Base-by-base conservation (phyloP, 23 tunicate species). In the Diplosoma virens region DNA sequence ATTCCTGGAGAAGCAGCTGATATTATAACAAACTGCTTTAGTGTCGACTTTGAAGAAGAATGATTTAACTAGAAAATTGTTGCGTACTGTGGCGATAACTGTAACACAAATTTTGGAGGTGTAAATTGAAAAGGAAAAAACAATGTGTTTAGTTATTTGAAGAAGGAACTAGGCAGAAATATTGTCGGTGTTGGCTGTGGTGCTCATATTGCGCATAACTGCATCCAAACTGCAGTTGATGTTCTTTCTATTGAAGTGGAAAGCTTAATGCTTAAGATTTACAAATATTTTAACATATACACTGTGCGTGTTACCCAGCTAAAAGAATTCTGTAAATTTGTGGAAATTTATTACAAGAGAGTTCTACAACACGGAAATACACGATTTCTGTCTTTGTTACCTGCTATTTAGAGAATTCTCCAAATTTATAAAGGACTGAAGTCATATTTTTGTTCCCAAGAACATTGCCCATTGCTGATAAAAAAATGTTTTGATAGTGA, bases 291-390 rank as follows among this genome's bases (percentile, higher is more conserved):
- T 41, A 9, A 41, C 50, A 41, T 41, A 24, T 58, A 58, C 25
- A 24, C 65, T 6, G 65, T 58, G 50, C 14, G 50, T 41, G 50
- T 14, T 41, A 41, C 50, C 50, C 50, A 41, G 9, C 50, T 41
- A 41, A 41, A 41, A 41, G 50, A 41, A 41, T 41, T 41, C 50
- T 7, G 50, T 41, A 14, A 41, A 41, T 7, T 41, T 41, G 9
- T 41, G 50, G 50, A n/a, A n/a, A n/a, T n/a, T n/a, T n/a, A 41
- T 7, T 14, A 41, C 50, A 56, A 56, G 64, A 56, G 20, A 56
- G 64, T 56, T 56, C 64, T 56, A 56, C 64, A 56, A 9, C 64
- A 56, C 64, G 64, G 64, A 56, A 56, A n/a, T 56, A 56, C 64
- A 56, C 64, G 22, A 56, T 56, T 56, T 56, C 25, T 56, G 64